phyloP scores from a whole-genome alignment of 2,797 vertebrate genomes.

The Oophaga sylvatica region DNA sequence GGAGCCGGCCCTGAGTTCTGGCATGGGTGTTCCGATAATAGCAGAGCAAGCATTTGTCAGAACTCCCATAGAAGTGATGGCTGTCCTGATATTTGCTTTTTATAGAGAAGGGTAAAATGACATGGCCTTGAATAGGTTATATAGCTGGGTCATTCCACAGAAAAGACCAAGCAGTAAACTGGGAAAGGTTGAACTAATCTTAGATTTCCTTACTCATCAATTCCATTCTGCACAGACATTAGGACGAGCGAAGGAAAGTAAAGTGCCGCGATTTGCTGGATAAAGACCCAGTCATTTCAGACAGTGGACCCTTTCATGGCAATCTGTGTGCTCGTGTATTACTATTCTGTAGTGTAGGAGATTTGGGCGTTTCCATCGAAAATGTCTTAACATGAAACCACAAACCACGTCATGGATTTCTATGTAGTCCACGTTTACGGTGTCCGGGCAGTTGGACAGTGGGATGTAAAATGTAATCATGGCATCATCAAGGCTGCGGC shows the following conservation, averaged over 20 bases:
- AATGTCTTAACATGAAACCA: constrained; percentile 3
- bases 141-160: not conserved
- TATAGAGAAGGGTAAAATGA: not conserved
- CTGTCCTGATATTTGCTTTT: not conserved
- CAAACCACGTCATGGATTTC: constrained; percentile 10
- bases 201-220: constrained; percentile 11
- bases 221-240: not conserved
- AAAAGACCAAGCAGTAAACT: not conserved
- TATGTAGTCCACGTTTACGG: not conserved
- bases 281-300: constrained; percentile 35
- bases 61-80: not conserved
- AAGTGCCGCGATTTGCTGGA: constrained; percentile 18
- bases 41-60: too few species aligned
- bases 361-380: not conserved
- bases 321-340: not conserved
- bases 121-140: not conserved
- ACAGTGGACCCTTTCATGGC: constrained; percentile 11
- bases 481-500: not conserved
- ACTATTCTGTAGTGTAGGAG: constrained; percentile 8
- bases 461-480: not conserved
- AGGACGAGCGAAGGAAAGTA: not conserved
- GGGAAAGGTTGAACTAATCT: not conserved
- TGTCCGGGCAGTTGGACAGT: not conserved
- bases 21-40: too few species aligned
- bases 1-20: too few species aligned